Percentiles rank a stretch among this genome's conserved stretches.
Conservation (phyloP, 2,888 invertebrate genomes). For the Zygothrica quintamaculata region DNA sequence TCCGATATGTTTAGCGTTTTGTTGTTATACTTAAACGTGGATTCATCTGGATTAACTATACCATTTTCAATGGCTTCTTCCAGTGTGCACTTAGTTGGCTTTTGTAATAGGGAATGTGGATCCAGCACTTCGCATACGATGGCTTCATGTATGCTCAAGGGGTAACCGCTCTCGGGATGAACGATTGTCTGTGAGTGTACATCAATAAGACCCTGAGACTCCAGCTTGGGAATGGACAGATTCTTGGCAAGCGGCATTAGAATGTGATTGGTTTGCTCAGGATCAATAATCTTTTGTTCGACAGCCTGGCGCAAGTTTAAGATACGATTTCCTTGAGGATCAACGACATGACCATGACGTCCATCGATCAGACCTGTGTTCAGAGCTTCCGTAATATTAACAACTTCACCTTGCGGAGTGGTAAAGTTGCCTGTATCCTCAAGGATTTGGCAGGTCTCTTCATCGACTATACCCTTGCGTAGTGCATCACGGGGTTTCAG, state of each 20-base stretch:
- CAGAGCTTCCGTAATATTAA: conserved; percentile 91
- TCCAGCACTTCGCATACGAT: conserved; percentile 95
- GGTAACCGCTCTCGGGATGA: conserved; percentile 94
- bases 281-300: conserved; percentile 91
- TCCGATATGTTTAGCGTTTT: conserved; percentile 88
- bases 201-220: conserved; percentile 94
- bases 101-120: conserved; percentile 89
- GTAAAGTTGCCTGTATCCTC: conserved; percentile 87
- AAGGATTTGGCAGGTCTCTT: conserved; percentile 89
- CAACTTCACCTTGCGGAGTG: conserved; percentile 86
- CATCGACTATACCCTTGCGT: conserved; percentile 91
- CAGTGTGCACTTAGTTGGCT: conserved; percentile 89
- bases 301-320: conserved; percentile 94
- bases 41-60: conserved; percentile 89
- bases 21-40: conserved; percentile 87
- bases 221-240: conserved; percentile 92
- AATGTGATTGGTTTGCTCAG: conserved; percentile 90
- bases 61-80: conserved; percentile 90
- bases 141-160: conserved; percentile 92
- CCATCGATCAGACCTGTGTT: conserved; percentile 89
- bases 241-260: conserved; percentile 92
- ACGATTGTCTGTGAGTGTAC: conserved; percentile 89
- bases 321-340: conserved; percentile 92
- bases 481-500: conserved; percentile 91
- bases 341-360: conserved; percentile 90